Percentiles rank a stretch among this genome's conserved stretches.
Conservation (phyloP, 2,888 invertebrate genomes). For the Rhamphomyia laevipes region DNA sequence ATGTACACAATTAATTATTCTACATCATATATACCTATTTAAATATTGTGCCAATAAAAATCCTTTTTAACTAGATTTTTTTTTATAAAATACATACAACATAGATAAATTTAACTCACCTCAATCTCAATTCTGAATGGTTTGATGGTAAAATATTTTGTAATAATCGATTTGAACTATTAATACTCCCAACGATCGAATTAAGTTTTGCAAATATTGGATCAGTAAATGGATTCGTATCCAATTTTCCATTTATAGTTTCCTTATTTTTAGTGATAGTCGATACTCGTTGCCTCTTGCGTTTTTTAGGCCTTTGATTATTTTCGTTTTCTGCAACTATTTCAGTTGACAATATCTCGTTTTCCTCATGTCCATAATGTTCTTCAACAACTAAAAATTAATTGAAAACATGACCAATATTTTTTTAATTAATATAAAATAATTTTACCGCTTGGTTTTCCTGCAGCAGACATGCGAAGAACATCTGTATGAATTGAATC, state of each 20-base stretch:
- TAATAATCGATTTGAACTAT: conserved; percentile 48
- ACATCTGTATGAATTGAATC: conserved; percentile 75
- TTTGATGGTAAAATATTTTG: conserved; percentile 46
- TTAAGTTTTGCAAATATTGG: conserved; percentile 50
- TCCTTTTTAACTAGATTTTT: no score
- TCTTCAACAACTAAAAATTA: neutral
- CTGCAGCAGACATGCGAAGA: conserved; percentile 59
- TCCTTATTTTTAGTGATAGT: conserved; percentile 37
- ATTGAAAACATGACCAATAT: no score
- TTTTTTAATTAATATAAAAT: neutral
- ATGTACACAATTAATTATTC: no score
- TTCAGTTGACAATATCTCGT: neutral
- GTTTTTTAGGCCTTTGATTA: conserved; percentile 25
- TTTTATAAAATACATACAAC: neutral
- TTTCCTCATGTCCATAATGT: neutral
- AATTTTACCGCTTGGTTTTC: conserved; percentile 24
- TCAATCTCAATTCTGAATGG: conserved; percentile 33
- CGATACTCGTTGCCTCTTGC: conserved; percentile 24
- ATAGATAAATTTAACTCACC: conserved; percentile 8
- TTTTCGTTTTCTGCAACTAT: conserved; percentile 4
- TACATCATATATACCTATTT: no score
- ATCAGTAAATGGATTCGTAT: conserved; percentile 39
- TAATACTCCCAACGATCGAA: conserved; percentile 47
- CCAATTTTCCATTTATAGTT: conserved; percentile 32
- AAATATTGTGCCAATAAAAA: no score